Conservation (phyloP, 2,888 invertebrate species). For the Aleiodes leptofemur region DNA sequence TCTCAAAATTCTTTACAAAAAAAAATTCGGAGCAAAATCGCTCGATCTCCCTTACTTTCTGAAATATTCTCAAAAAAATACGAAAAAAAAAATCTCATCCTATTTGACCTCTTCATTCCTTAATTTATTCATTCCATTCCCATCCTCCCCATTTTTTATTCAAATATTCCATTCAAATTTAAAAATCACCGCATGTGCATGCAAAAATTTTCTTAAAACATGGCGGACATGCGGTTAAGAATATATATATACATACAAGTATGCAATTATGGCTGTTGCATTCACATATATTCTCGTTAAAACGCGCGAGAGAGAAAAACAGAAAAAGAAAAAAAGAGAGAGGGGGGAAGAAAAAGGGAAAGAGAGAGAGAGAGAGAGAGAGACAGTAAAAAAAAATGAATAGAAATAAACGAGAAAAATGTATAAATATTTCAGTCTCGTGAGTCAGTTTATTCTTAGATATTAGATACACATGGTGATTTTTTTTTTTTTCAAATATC, state of each 20-base stretch:
- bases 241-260: slow-evolving; percentile 22
- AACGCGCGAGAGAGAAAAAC: not conserved
- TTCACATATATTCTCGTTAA: slow-evolving; percentile 12
- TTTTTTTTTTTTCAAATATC: not conserved
- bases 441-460: slow-evolving; percentile 24
- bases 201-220: slow-evolving; percentile 7
- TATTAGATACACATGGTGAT: slow-evolving; percentile 11
- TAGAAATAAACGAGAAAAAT: slow-evolving; percentile 3
- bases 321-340: not conserved
- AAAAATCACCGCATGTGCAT: not conserved
- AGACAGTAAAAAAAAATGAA: not conserved
- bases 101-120: no score
- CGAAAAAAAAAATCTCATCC: no score
- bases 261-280: slow-evolving; percentile 24
- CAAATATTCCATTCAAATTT: no score
- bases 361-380: not conserved
- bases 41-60: no score
- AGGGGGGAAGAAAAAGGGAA: not conserved
- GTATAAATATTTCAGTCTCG: not conserved
- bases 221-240: slow-evolving; percentile 16
- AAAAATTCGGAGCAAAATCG: no score
- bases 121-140: no score
- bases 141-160: no score
- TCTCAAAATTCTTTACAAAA: no score
- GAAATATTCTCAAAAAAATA: no score